Percentiles rank a stretch among this genome's conserved stretches.
Conservation (phyloP, 2,113 vertebrate genomes). For the Coptodon rendalli region DNA sequence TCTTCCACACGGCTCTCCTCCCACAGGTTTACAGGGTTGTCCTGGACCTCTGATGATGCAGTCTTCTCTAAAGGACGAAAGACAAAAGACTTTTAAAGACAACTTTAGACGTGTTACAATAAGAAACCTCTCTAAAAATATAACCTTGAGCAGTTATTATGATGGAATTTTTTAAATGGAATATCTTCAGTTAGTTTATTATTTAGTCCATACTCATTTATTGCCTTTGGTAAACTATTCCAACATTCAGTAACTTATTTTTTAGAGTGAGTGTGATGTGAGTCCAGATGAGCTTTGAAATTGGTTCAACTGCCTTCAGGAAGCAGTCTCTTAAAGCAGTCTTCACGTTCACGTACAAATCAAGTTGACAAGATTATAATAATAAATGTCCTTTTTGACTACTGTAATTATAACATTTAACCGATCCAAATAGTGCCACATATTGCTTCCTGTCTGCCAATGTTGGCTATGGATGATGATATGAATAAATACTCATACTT, state of each 20-base stretch:
- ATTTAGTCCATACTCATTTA: neutral
- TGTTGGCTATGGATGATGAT: neutral
- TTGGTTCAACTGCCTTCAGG: neutral
- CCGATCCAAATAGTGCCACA: neutral
- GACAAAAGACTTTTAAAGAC: neutral
- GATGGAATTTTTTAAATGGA: neutral
- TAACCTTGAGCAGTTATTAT: neutral
- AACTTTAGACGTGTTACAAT: neutral
- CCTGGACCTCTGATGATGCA: constrained; percentile 60
- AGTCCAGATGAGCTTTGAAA: neutral
- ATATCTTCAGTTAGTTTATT: neutral
- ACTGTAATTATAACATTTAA: neutral
- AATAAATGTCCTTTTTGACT: neutral
- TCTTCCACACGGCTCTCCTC: constrained; percentile 83
- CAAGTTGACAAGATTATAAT: neutral
- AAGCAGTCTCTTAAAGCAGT: neutral
- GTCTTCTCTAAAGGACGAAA: constrained; percentile 71
- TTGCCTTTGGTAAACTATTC: neutral
- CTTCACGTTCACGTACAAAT: neutral
- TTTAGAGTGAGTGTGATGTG: neutral
- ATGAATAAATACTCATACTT: neutral
- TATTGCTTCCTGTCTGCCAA: neutral
- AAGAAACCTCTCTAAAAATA: neutral
- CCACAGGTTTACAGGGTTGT: constrained; percentile 74
- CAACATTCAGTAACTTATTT: neutral